Evolutionary conservation across 2,113 vertebrate genomes (phyloP).

Genomic region (Cyprinodon brontotheroides): DNA sequence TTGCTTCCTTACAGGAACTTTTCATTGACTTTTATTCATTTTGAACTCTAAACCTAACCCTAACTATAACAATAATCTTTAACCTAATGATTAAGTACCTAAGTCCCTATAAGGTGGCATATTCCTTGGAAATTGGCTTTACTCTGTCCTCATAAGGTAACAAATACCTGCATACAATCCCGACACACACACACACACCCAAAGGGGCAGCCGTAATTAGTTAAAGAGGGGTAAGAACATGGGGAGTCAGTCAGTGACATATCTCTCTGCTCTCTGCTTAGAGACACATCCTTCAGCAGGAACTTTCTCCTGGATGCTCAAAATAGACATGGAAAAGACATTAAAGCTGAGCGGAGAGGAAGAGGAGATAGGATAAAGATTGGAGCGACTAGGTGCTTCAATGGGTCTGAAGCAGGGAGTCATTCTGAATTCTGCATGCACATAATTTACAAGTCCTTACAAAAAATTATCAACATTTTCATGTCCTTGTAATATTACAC

Average conservation of each 20-base stretch:
- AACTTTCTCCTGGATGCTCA: constrained; percentile 64
- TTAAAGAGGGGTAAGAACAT: constrained; percentile 63
- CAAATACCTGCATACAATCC: no score
- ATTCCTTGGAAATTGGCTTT: no score
- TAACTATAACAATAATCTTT: no score
- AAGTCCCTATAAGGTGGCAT: no score
- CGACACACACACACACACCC: constrained; percentile 6
- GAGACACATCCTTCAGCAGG: constrained; percentile 74
- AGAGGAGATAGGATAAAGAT: constrained; percentile 56
- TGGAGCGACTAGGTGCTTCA: constrained; percentile 39
- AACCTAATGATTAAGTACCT: no score
- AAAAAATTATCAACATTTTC: background rate
- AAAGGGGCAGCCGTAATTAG: constrained; percentile 66
- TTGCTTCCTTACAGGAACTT: no score
- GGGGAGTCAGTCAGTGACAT: constrained; percentile 71
- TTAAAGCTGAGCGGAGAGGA: constrained; percentile 64
- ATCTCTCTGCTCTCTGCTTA: constrained; percentile 67
- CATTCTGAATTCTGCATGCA: constrained; percentile 29
- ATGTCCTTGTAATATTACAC: background rate
- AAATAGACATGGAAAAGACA: constrained; percentile 76
- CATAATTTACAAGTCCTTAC: constrained; percentile 22
- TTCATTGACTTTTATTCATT: no score
- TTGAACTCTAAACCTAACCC: no score
- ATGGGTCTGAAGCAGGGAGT: constrained; percentile 38
- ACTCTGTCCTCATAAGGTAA: no score